phyloP scores from a whole-genome alignment of 2,888 invertebrate genomes.

The Drosophila emarginata region DNA sequence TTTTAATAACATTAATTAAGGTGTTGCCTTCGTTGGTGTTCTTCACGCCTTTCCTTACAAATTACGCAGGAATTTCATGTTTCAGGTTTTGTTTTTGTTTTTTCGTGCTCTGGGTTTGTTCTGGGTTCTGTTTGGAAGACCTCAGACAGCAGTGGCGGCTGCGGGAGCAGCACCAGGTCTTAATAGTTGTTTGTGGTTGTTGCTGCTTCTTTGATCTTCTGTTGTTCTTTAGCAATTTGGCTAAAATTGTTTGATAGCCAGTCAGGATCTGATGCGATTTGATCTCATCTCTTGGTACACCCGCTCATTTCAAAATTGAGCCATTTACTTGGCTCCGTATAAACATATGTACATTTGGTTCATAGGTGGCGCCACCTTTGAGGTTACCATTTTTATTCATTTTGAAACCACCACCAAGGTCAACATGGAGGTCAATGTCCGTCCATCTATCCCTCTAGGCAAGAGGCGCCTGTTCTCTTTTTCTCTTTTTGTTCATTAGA shows the following conservation, averaged over 20 bases:
- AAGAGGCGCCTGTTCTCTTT: constrained; percentile 31
- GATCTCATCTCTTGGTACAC: neutral
- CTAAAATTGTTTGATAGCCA: constrained; percentile 73
- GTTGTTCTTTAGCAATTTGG: constrained; percentile 74
- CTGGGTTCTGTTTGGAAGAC: constrained; percentile 26
- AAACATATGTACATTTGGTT: neutral
- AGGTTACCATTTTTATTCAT: neutral
- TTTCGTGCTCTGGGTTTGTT: constrained; percentile 34
- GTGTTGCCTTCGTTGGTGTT: constrained; percentile 83
- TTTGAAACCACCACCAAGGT: neutral
- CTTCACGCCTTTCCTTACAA: constrained; percentile 83
- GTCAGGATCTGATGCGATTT: neutral
- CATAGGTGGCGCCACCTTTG: constrained; percentile 1
- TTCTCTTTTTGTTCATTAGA: constrained; percentile 78
- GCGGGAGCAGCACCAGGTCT: constrained; percentile 39
- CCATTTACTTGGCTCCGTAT: constrained; percentile 56
- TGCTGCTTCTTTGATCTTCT: constrained; percentile 41
- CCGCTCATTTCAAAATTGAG: constrained; percentile 70
- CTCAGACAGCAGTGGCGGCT: constrained; percentile 11
- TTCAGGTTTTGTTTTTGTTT: constrained; percentile 68
- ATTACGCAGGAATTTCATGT: constrained; percentile 83
- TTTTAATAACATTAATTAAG: constrained; percentile 83
- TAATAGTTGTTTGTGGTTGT: constrained; percentile 68
- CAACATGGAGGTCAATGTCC: constrained; percentile 15
- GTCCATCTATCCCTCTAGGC: constrained; percentile 16